Evolutionary conservation across 2,888 invertebrate species (phyloP).

Genomic region (Lasius fuliginosus): DNA sequence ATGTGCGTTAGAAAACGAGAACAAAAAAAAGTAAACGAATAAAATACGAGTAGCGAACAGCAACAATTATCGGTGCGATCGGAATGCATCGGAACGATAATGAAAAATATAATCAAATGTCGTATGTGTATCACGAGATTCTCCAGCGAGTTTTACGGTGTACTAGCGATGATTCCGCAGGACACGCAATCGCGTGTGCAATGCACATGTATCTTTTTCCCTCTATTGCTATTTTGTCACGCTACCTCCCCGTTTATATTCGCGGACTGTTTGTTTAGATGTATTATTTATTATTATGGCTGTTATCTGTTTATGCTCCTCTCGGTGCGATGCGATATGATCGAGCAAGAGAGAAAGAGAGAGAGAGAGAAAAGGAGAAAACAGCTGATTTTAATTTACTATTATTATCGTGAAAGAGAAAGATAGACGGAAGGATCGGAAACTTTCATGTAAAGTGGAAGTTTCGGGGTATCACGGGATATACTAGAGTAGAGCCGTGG

Average conservation of each 20-base stretch:
- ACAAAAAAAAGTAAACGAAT: conserved; percentile 42
- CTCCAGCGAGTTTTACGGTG: conserved; percentile 24
- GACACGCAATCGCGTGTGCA: conserved; percentile 36
- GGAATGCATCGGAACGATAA: conserved; percentile 31
- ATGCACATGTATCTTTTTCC: conserved; percentile 9
- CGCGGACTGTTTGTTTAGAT: conserved; percentile 14
- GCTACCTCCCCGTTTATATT: conserved; percentile 33
- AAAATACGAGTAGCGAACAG: conserved; percentile 47
- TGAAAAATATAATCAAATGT: conserved; percentile 49
- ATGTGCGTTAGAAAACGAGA: conserved; percentile 50
- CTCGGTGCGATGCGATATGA: conserved; percentile 28
- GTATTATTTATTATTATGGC: neutral
- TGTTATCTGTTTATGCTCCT: conserved; percentile 27
- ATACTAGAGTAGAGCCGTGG: conserved; percentile 45
- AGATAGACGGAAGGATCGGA: conserved; percentile 29
- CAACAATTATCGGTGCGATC: conserved; percentile 43
- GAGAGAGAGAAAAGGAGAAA: neutral
- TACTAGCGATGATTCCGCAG: conserved; percentile 35
- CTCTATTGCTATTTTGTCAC: conserved; percentile 29
- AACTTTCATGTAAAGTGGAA: conserved; percentile 41
- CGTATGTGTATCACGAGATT: conserved; percentile 38
- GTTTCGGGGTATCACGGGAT: conserved; percentile 29
- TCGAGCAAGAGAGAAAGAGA: conserved; percentile 27
- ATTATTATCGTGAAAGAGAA: conserved; percentile 21
- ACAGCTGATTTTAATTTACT: conserved; percentile 38